phyloP scores from a whole-genome alignment of 2,888 invertebrate genomes.

The Lymantria dispar region DNA sequence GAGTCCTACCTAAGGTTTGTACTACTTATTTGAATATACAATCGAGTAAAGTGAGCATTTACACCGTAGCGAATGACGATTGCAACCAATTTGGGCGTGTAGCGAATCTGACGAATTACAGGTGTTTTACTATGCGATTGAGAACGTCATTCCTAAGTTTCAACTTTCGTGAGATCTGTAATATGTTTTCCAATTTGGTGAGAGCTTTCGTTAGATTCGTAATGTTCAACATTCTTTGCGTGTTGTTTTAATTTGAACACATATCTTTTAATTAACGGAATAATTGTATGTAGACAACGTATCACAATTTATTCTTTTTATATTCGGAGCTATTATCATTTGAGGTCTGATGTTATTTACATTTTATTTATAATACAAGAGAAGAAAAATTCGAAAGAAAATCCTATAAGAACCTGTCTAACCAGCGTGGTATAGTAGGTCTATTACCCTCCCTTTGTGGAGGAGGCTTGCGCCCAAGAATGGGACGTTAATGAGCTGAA shows the following conservation, averaged over 20 bases:
- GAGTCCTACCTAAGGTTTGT: slow-evolving; percentile 6
- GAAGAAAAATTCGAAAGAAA: no score
- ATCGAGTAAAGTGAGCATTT: slow-evolving; percentile 29
- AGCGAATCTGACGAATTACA: slow-evolving; percentile 22
- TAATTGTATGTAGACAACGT: neutral
- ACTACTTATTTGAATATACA: slow-evolving; percentile 29
- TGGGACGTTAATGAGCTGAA: no score
- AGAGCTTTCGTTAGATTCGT: neutral
- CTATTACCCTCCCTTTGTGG: no score
- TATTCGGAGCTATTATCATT: neutral
- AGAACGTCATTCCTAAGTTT: neutral
- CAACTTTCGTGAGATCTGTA: neutral
- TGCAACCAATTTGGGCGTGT: slow-evolving; percentile 27
- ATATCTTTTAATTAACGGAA: neutral
- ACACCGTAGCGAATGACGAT: slow-evolving; percentile 28
- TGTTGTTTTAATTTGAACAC: neutral
- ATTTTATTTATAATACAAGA: no score
- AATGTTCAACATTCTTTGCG: neutral
- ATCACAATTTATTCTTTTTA: neutral
- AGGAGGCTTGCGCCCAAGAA: no score
- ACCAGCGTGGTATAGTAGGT: no score
- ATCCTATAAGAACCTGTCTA: no score
- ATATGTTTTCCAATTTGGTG: neutral
- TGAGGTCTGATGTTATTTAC: neutral
- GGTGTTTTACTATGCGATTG: slow-evolving; percentile 11